phyloP scores from a whole-genome alignment of 2,888 invertebrate species.

The Stenodera caucasica region DNA sequence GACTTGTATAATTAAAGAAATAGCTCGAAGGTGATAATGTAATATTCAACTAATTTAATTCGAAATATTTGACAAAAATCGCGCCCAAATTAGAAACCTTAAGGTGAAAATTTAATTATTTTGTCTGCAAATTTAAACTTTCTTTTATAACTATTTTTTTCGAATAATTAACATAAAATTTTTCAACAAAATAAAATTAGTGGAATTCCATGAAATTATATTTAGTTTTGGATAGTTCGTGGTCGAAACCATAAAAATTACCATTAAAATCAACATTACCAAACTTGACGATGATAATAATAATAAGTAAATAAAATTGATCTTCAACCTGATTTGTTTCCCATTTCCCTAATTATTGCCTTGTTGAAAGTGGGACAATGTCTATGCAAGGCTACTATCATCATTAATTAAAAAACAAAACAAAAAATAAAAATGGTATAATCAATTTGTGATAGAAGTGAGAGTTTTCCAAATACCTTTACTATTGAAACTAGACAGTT shows the following conservation, averaged over 20 bases:
- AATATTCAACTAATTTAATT: not conserved
- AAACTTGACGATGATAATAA: not conserved
- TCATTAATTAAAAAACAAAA: too few species aligned
- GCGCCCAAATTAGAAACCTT: not conserved
- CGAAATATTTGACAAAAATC: not conserved
- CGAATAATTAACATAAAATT: not conserved
- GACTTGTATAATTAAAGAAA: too few species aligned
- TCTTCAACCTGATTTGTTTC: conserved; percentile 12
- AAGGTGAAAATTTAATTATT: not conserved
- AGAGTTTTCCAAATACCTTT: conserved; percentile 6
- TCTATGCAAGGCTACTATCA: conserved; percentile 28
- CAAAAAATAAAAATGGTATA: too few species aligned
- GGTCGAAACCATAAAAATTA: not conserved
- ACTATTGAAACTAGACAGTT: conserved; percentile 17
- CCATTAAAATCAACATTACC: not conserved
- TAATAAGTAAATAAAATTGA: conserved; percentile 1
- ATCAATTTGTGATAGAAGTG: conserved; percentile 13
- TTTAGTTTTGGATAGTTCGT: not conserved
- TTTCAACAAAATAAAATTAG: not conserved
- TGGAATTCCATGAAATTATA: not conserved
- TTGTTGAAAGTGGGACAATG: conserved; percentile 30
- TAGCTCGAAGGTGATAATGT: not conserved
- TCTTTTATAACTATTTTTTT: not conserved
- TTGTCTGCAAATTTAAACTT: not conserved
- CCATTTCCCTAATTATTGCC: conserved; percentile 26